These are phyloP conservation scores for Rattus rattus DNA, from an alignment of 2,113 vertebrate species.

Conservation along the genomic window DNA sequence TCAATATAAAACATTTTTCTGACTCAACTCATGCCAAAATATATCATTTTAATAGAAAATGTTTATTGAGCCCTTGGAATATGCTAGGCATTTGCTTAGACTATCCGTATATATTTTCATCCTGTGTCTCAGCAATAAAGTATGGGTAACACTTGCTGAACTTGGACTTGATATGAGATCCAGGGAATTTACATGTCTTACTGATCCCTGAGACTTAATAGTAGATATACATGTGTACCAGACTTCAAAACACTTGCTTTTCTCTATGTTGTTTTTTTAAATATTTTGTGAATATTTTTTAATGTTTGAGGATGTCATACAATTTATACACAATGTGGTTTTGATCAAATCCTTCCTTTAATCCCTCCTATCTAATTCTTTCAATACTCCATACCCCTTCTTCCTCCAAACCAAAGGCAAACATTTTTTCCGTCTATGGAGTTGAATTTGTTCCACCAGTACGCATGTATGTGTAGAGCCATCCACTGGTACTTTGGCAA, in stretches of 20 bases:
- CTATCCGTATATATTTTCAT: not conserved
- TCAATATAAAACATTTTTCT: not conserved
- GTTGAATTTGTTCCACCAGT: not conserved
- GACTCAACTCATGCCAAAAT: not conserved
- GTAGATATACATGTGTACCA: not conserved
- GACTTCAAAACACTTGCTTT: not conserved
- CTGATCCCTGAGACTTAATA: not conserved
- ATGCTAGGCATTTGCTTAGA: not conserved
- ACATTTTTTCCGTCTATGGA: not conserved
- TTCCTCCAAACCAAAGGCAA: not conserved
- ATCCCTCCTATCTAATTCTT: not conserved
- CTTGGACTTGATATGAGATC: not conserved
- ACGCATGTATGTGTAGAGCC: not conserved
- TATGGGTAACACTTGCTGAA: not conserved
- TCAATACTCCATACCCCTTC: too few species aligned
- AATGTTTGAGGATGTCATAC: not conserved
- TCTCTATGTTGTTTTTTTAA: slow-evolving; percentile 24
- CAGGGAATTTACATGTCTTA: not conserved
- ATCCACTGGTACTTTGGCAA: not conserved
- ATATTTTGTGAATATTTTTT: not conserved
- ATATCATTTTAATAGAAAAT: not conserved
- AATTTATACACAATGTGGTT: not conserved
- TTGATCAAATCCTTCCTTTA: not conserved
- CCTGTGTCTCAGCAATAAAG: not conserved
- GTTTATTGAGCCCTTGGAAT: not conserved